A percentile compares a stretch with the other conserved stretches of the same genome.
These are phyloP conservation scores for Sabatieria punctata DNA, from an alignment of 2,888 invertebrate species.

Conservation along the genomic window DNA sequence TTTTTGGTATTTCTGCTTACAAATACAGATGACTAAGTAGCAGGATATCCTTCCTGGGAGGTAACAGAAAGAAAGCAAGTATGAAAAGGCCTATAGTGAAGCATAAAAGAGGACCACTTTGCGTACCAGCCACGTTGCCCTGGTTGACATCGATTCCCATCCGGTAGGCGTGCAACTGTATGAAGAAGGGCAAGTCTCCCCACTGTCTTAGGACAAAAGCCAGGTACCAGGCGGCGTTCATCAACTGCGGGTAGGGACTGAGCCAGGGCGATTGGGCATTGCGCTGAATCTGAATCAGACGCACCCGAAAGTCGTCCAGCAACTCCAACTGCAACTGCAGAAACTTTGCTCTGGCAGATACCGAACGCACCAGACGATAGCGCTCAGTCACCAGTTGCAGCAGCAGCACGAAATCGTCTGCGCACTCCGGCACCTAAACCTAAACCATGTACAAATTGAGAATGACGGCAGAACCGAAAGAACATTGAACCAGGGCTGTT, in stretches of 20 bases:
- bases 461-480: neutral
- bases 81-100: too few relatives aligned
- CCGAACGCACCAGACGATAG: constrained; percentile 15
- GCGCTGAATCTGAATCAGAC: constrained; percentile 60
- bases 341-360: too few relatives aligned
- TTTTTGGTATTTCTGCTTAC: too few relatives aligned
- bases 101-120: too few relatives aligned
- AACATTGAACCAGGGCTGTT: too few relatives aligned
- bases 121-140: too few relatives aligned
- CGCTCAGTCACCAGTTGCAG: constrained; percentile 39
- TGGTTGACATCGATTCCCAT: too few relatives aligned
- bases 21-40: too few relatives aligned
- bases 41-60: too few relatives aligned
- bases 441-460: neutral
- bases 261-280: constrained; percentile 8
- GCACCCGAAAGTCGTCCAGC: constrained; percentile 70
- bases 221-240: neutral
- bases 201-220: neutral
- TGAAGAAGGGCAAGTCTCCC: neutral
- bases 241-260: neutral
- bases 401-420: constrained; percentile 33
- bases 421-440: constrained; percentile 31
- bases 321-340: constrained; percentile 70
- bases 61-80: too few relatives aligned
- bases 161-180: neutral